Conservation (phyloP, 2,113 vertebrate species). For the Chelonoidis abingdonii region DNA sequence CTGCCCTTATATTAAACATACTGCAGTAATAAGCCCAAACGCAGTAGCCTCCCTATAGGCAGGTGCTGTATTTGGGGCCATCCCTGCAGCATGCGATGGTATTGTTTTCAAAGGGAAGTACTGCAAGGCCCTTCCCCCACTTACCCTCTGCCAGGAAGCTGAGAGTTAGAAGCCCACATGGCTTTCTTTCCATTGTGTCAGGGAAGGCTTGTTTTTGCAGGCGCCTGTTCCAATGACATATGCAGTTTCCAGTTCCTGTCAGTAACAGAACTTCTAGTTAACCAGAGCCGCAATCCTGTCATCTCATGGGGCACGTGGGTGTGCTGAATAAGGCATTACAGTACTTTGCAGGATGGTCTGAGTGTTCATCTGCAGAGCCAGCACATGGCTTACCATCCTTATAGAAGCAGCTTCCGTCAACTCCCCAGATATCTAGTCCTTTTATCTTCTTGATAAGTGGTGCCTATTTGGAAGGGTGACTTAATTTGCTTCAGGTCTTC, state of each 20-base stretch:
- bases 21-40: not conserved
- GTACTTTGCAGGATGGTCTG: too few species aligned
- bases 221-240: not conserved
- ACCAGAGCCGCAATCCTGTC: too few species aligned
- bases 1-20: not conserved
- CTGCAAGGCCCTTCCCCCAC: not conserved
- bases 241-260: not conserved
- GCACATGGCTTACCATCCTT: too few species aligned
- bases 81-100: accelerated
- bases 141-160: not conserved
- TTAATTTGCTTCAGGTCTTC: too few species aligned
- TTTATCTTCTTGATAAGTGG: too few species aligned
- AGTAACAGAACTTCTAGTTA: not conserved
- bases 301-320: not conserved
- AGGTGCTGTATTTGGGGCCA: not conserved
- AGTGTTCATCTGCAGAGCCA: too few species aligned
- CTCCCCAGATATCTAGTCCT: too few species aligned
- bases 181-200: not conserved
- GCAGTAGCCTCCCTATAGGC: not conserved
- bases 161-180: not conserved
- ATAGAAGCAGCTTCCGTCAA: too few species aligned
- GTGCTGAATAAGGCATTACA: too few species aligned
- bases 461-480: too few species aligned
- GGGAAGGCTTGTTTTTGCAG: not conserved
- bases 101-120: not conserved